phyloP scores from a whole-genome alignment of 2,797 vertebrate species.

The Pyrrhura leucotis region DNA sequence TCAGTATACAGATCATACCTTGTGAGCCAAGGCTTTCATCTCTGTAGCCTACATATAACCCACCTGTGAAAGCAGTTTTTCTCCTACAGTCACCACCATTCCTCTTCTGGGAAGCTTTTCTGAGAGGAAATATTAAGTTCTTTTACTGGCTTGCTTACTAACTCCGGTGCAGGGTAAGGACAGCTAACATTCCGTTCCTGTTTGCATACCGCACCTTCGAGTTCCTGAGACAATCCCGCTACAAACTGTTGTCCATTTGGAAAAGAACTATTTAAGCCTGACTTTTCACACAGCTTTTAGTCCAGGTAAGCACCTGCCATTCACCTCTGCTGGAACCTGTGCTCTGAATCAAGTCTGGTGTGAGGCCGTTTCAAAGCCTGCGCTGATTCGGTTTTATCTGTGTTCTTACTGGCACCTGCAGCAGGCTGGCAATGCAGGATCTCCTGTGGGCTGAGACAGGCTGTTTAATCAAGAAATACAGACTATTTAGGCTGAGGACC shows the following conservation, averaged over 20 bases:
- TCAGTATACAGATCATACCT: not conserved
- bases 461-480: not conserved
- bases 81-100: not conserved
- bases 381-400: not conserved
- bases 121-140: not conserved
- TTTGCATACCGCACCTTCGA: not conserved
- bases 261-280: not conserved
- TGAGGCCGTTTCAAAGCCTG: fast-evolving
- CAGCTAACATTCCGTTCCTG: not conserved
- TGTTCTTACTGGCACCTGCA: not conserved
- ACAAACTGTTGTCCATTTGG: not conserved
- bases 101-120: not conserved
- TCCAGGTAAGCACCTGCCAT: not conserved
- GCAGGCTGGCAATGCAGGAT: not conserved
- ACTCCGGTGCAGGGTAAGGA: not conserved
- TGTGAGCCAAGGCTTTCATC: fast-evolving
- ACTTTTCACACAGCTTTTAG: not conserved
- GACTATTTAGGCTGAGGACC: not conserved
- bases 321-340: not conserved
- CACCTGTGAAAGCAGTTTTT: not conserved
- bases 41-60: not conserved
- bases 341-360: not conserved
- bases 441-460: not conserved
- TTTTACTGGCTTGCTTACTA: not conserved
- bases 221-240: not conserved